These are phyloP conservation scores for Ooceraea biroi DNA, from an alignment of 1,140 invertebrate species.

Conservation along the genomic window DNA sequence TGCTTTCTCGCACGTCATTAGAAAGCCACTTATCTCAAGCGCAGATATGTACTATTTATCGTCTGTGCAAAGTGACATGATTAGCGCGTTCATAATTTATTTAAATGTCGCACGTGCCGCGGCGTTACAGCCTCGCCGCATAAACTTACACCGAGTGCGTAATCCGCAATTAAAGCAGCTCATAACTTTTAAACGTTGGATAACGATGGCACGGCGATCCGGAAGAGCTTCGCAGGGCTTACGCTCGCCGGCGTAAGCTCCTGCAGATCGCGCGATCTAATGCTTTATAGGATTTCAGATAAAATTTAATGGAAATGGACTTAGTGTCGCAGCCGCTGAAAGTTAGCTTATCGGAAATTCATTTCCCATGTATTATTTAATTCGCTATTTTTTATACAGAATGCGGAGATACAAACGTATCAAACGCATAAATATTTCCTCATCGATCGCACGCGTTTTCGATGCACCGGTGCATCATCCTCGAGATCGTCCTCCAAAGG, in stretches of 20 bases:
- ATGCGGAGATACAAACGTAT: not conserved
- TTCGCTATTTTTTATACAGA: not conserved
- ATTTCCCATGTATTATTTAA: constrained; percentile 12
- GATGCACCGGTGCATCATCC: not conserved
- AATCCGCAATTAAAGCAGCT: constrained; percentile 59
- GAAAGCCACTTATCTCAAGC: constrained; percentile 44
- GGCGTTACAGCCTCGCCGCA: constrained; percentile 25
- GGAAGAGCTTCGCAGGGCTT: constrained; percentile 36
- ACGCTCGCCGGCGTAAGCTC: not conserved
- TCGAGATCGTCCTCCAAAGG: not conserved
- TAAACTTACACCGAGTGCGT: constrained; percentile 50
- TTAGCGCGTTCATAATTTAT: constrained; percentile 49
- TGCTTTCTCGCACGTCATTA: not conserved
- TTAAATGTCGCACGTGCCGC: constrained; percentile 24
- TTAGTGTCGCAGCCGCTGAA: not conserved
- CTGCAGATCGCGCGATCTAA: constrained; percentile 1
- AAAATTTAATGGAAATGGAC: constrained; percentile 34
- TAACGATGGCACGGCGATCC: constrained; percentile 59
- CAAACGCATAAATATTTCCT: no score
- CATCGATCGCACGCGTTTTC: not conserved
- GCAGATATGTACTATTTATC: constrained; percentile 38
- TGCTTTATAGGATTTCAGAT: constrained; percentile 48
- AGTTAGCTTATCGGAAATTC: constrained; percentile 9
- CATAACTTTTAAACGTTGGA: constrained; percentile 58
- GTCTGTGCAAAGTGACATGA: constrained; percentile 26